Evolutionary conservation across 2,888 invertebrate species (phyloP).

Genomic region (Agrypnus murinus): DNA sequence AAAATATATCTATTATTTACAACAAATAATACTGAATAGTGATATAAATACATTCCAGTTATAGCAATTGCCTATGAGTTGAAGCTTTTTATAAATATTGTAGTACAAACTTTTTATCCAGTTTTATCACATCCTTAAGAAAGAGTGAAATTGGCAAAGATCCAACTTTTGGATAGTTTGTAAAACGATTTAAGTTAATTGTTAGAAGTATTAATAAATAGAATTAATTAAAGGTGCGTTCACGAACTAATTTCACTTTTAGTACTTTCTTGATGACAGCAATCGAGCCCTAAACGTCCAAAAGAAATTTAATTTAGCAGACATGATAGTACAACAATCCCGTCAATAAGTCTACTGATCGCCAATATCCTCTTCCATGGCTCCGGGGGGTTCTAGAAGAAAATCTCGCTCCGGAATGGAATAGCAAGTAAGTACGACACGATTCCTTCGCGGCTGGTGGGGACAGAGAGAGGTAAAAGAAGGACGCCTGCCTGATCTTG

Average conservation of each 20-base stretch:
- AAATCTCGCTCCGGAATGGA: constrained; percentile 36
- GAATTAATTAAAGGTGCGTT: too few species aligned
- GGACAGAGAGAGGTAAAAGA: constrained; percentile 25
- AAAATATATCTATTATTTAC: too few species aligned
- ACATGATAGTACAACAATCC: constrained; percentile 58
- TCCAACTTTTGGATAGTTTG: too few species aligned
- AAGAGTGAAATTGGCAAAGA: too few species aligned
- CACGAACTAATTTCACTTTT: neutral
- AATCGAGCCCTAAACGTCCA: constrained; percentile 54
- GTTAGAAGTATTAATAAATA: too few species aligned
- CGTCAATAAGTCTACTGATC: constrained; percentile 61
- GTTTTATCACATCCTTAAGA: too few species aligned
- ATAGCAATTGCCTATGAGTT: too few species aligned
- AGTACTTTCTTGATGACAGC: constrained; percentile 32
- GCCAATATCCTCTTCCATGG: constrained; percentile 62
- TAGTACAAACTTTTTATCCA: too few species aligned
- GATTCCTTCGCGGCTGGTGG: constrained; percentile 20
- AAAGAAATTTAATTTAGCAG: constrained; percentile 63
- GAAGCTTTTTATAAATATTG: too few species aligned
- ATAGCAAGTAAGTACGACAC: constrained; percentile 37
- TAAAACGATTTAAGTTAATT: too few species aligned
- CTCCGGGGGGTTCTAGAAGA: constrained; percentile 41
- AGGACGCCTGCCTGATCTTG: constrained; percentile 56
- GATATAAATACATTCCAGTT: too few species aligned
- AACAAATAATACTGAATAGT: too few species aligned